phyloP scores from a whole-genome alignment of 2,113 vertebrate genomes.

The Ciconia maguari region DNA sequence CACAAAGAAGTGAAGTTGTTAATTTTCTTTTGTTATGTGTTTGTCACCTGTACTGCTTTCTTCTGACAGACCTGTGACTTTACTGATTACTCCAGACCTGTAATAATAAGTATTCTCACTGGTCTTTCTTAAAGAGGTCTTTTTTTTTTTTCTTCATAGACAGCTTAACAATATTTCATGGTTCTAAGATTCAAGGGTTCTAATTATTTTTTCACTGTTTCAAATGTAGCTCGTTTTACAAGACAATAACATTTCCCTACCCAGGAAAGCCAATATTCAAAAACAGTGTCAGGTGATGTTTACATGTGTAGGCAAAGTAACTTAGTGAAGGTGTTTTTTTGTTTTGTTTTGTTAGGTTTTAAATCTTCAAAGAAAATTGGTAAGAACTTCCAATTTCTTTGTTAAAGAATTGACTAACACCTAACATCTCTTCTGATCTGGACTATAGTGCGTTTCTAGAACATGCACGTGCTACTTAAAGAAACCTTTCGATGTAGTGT shows the following conservation, averaged over 20 bases:
- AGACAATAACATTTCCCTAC: background rate
- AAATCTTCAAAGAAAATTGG: conserved; percentile 35
- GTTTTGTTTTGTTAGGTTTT: conserved; percentile 24
- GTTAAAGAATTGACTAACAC: background rate
- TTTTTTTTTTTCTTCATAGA: background rate
- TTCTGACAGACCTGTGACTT: background rate
- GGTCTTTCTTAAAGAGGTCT: background rate
- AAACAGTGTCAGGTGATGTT: background rate
- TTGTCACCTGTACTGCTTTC: background rate
- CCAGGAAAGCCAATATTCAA: background rate
- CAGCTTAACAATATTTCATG: background rate
- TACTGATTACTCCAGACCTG: background rate
- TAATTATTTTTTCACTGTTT: background rate
- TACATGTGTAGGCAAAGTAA: background rate
- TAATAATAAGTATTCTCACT: background rate
- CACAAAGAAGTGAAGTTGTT: background rate
- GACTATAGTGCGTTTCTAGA: background rate
- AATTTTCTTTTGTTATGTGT: background rate
- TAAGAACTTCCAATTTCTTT: background rate
- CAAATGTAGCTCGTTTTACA: background rate
- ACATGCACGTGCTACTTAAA: background rate
- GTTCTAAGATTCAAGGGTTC: background rate
- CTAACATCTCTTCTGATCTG: background rate
- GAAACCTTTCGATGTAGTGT: background rate
- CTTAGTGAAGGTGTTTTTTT: background rate